Evolutionary conservation across 2,888 invertebrate species (phyloP).

Genomic region (Cataglyphis rosenhaueri): DNA sequence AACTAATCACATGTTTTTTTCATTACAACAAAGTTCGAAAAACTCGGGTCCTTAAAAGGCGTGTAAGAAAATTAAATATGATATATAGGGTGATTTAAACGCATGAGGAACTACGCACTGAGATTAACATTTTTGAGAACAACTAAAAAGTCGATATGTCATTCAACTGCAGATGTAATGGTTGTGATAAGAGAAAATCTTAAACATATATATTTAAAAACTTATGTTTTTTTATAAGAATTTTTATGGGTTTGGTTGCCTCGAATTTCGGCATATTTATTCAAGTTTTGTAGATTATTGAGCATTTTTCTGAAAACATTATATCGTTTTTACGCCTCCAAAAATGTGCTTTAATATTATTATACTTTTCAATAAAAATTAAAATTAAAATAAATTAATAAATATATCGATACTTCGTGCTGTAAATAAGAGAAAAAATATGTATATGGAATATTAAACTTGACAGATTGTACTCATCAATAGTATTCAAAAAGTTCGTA

Average conservation of each 20-base stretch:
- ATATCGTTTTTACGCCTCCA: not conserved
- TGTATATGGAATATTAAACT: not conserved
- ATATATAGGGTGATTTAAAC: not conserved
- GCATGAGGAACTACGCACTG: not conserved
- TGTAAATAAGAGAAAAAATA: not conserved
- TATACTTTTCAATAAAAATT: not conserved
- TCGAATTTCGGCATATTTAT: not conserved
- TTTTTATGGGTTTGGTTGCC: not conserved
- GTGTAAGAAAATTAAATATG: not conserved
- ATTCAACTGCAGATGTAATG: not conserved
- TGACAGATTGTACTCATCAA: not conserved
- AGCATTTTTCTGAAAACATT: not conserved
- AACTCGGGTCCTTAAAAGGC: not conserved
- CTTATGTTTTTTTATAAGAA: not conserved
- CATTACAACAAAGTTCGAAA: not conserved
- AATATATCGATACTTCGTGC: not conserved
- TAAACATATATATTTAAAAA: not conserved
- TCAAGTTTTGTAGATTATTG: not conserved
- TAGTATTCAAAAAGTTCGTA: not conserved
- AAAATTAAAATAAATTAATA: no score
- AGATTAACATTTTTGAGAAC: conserved; percentile 10
- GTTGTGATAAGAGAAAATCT: not conserved
- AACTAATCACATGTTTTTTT: conserved; percentile 24
- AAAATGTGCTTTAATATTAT: not conserved
- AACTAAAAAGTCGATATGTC: not conserved